These are phyloP conservation scores for Ictalurus furcatus DNA, from an alignment of 2,113 vertebrate species.

Conservation along the genomic window DNA sequence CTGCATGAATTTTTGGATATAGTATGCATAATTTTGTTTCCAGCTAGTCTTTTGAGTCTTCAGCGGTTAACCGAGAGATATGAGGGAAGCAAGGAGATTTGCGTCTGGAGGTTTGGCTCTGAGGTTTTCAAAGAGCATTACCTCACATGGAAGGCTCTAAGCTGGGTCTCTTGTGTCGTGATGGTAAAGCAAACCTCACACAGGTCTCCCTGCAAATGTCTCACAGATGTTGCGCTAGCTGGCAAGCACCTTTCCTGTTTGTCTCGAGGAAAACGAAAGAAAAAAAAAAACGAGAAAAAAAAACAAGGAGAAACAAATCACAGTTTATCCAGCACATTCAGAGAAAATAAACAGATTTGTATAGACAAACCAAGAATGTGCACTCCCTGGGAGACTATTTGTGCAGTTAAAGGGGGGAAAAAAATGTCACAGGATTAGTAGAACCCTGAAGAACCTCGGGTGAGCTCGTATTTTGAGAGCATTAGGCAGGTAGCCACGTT, in stretches of 20 bases:
- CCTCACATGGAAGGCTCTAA: constrained; percentile 69
- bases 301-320: constrained; percentile 47
- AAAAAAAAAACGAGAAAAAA: background rate
- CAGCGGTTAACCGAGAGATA: constrained; percentile 23
- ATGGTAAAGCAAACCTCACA: constrained; percentile 66
- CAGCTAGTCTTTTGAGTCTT: background rate
- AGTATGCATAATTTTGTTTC: background rate
- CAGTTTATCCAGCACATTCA: constrained; percentile 53
- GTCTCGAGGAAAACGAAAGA: constrained; percentile 30
- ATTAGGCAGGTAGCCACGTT: constrained; percentile 19
- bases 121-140: constrained; percentile 70
- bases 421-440: background rate
- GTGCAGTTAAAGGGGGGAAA: background rate
- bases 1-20: background rate
- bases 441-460: background rate
- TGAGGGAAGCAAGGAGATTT: background rate
- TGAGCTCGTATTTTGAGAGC: constrained; percentile 4
- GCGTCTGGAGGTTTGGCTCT: constrained; percentile 49
- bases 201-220: constrained; percentile 67
- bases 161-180: constrained; percentile 68
- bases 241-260: constrained; percentile 44
- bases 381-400: constrained; percentile 36
- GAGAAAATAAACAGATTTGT: constrained; percentile 56
- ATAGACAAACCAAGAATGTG: constrained; percentile 49
- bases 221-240: constrained; percentile 66